Evolutionary conservation across 2,113 vertebrate species (phyloP).

Genomic region (Galemys pyrenaicus): DNA sequence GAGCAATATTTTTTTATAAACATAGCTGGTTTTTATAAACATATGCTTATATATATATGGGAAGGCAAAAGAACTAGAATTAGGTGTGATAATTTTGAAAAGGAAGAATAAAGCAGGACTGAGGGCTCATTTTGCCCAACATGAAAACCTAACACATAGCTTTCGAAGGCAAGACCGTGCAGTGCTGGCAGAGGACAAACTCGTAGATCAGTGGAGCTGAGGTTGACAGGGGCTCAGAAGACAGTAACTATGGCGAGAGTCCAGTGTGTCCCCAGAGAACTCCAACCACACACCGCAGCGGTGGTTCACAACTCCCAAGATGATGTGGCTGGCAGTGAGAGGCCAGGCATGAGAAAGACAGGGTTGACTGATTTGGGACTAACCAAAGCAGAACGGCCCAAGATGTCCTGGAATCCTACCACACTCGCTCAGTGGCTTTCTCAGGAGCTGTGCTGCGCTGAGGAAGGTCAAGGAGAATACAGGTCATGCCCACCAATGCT

Average conservation of each 20-base stretch:
- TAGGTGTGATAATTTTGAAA: not conserved
- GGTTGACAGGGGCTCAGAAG: not conserved
- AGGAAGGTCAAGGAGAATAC: not conserved
- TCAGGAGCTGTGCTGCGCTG: not conserved
- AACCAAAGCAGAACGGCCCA: not conserved
- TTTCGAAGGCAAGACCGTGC: not conserved
- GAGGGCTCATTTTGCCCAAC: not conserved
- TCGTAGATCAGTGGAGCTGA: not conserved
- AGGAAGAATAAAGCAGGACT: not conserved
- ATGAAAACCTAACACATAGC: not conserved
- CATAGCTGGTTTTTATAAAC: no score
- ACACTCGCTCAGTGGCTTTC: not conserved
- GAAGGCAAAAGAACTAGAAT: not conserved
- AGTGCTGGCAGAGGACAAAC: not conserved
- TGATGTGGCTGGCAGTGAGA: not conserved
- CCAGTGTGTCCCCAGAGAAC: not conserved
- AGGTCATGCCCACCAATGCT: not conserved
- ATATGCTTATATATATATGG: not conserved
- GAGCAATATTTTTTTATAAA: not conserved
- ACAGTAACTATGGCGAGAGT: not conserved
- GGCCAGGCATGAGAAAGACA: fast-evolving
- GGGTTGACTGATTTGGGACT: not conserved
- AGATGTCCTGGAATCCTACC: not conserved
- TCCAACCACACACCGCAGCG: not conserved
- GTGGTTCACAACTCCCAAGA: no score